These are phyloP conservation scores for Coluber constrictor DNA, from an alignment of 2,797 vertebrate genomes.

Conservation along the genomic window DNA sequence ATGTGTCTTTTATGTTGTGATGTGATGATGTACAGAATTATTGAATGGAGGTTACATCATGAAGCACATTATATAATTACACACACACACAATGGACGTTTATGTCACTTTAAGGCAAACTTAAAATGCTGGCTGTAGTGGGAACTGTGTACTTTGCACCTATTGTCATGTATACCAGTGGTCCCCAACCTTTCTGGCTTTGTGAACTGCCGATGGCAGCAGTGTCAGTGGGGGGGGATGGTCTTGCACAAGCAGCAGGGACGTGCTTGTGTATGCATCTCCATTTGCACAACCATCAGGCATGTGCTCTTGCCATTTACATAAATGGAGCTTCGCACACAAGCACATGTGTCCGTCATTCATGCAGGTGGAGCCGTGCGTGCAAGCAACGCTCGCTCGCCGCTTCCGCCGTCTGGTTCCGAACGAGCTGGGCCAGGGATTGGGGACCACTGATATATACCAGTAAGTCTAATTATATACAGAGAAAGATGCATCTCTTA, in stretches of 20 bases:
- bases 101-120: background rate
- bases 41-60: background rate
- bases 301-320: background rate
- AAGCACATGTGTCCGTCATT: fast-evolving
- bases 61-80: background rate
- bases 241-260: background rate
- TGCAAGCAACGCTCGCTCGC: background rate
- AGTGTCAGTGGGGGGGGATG: too few relatives aligned
- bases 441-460: background rate
- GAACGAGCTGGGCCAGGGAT: fast-evolving
- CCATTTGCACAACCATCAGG: background rate
- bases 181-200: background rate
- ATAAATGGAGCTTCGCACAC: background rate
- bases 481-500: background rate
- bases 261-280: background rate
- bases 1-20: background rate
- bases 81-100: background rate
- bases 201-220: background rate
- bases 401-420: background rate
- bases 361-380: fast-evolving
- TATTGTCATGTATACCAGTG: too few relatives aligned
- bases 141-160: background rate
- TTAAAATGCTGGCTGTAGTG: background rate
- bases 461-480: background rate
- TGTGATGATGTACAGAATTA: background rate